Evolutionary conservation across 2,888 invertebrate genomes (phyloP).

Genomic region (Boloria selene): DNA sequence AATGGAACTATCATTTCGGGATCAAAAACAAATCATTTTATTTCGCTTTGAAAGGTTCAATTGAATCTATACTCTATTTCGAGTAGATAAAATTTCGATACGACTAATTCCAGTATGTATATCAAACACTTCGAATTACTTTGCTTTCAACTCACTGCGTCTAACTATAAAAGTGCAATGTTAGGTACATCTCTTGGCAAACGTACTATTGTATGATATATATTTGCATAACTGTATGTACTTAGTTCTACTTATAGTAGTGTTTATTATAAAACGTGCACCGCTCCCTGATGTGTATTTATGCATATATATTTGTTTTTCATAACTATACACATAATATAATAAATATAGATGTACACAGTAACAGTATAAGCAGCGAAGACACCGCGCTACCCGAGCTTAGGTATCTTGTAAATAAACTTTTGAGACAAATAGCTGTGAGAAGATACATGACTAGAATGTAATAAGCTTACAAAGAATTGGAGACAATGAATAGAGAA

Average conservation of each 20-base stretch:
- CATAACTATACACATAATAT: constrained; percentile 27
- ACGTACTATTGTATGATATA: constrained; percentile 49
- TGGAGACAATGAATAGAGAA: constrained; percentile 45
- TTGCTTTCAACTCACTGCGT: constrained; percentile 59
- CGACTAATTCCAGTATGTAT: constrained; percentile 4
- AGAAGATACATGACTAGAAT: constrained; percentile 39
- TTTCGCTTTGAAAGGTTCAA: too few relatives aligned
- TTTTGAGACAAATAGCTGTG: constrained; percentile 37
- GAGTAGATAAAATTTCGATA: too few relatives aligned
- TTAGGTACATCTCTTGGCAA: constrained; percentile 62
- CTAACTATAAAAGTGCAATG: constrained; percentile 76
- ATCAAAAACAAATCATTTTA: too few relatives aligned
- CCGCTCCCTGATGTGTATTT: constrained; percentile 42
- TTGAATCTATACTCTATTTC: too few relatives aligned
- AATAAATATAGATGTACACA: constrained; percentile 4
- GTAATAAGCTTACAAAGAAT: constrained; percentile 44
- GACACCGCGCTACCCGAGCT: constrained; percentile 22
- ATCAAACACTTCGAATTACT: constrained; percentile 48
- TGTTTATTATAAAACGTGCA: constrained; percentile 45
- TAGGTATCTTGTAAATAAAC: constrained; percentile 36
- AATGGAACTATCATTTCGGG: too few relatives aligned
- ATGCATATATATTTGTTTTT: constrained; percentile 41
- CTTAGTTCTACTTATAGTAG: constrained; percentile 40
- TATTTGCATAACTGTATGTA: constrained; percentile 44
- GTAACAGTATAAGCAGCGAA: constrained; percentile 3